phyloP scores from a whole-genome alignment of 37 sponge, comb jelly and placozoan genomes.

The Oopsacas minuta region DNA sequence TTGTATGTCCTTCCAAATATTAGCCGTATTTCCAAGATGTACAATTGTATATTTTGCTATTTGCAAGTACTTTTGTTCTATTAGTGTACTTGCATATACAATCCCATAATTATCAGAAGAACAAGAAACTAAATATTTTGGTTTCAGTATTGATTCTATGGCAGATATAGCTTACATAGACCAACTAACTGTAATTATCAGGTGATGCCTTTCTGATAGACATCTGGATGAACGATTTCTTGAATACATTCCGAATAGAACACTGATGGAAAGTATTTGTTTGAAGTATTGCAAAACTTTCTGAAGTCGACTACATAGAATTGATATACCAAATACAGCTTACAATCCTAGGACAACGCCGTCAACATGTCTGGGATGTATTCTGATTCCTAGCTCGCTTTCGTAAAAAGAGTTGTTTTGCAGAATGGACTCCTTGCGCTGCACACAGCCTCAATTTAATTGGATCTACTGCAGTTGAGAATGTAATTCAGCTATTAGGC shows the following conservation, averaged over 20 bases:
- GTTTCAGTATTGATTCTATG: constrained; percentile 27
- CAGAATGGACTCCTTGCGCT: constrained; percentile 19
- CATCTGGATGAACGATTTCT: constrained; percentile 26
- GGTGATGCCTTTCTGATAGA: background rate
- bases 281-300: constrained; percentile 9
- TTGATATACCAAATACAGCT: constrained; percentile 17
- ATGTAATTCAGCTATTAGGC: constrained; percentile 21
- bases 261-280: constrained; percentile 19
- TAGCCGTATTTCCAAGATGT: no score
- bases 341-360: constrained; percentile 30
- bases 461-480: constrained; percentile 23
- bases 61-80: no score
- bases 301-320: constrained; percentile 11
- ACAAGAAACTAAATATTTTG: constrained; percentile 25
- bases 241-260: constrained; percentile 19
- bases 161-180: constrained; percentile 27
- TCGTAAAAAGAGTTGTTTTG: constrained; percentile 24
- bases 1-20: no score
- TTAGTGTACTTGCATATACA: constrained; percentile 21
- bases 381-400: constrained; percentile 23
- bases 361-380: constrained; percentile 24
- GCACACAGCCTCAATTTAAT: constrained; percentile 27
- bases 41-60: no score
- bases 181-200: constrained; percentile 24
- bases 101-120: background rate